Percentiles rank a stretch among this genome's conserved stretches.
Evolutionary conservation across 2,797 vertebrate species (phyloP).

Genomic region (Meriones psammophilus): DNA sequence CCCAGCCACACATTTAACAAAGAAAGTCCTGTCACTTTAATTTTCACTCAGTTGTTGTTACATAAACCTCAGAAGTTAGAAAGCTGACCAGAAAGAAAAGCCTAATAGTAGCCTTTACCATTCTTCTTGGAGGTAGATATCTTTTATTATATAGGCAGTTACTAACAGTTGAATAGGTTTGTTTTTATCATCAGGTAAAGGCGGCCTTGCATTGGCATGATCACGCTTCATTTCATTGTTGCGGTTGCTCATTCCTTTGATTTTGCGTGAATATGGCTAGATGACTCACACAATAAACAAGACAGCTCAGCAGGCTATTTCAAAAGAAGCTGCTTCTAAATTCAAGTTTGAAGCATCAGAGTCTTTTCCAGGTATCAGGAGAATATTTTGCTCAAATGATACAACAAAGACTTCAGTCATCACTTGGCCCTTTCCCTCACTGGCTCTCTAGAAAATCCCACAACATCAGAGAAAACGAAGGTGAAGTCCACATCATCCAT

Average conservation of each 20-base stretch:
- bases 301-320: conserved; percentile 23
- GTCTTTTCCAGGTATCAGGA: conserved; percentile 16
- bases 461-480: conserved; percentile 39
- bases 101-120: conserved; percentile 9
- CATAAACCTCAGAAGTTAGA: conserved; percentile 42
- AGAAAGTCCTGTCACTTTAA: conserved; percentile 17
- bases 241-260: neutral
- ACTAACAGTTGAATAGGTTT: neutral
- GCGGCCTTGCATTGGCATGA: neutral
- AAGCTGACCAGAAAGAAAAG: neutral
- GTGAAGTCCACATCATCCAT: neutral
- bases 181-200: conserved; percentile 54
- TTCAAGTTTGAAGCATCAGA: conserved; percentile 35
- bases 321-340: conserved; percentile 14
- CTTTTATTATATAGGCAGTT: conserved; percentile 37
- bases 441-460: conserved; percentile 43
- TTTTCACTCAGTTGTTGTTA: neutral
- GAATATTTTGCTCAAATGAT: conserved; percentile 62
- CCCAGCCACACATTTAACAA: neutral
- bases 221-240: neutral
- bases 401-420: neutral
- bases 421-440: neutral
- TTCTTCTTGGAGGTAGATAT: conserved; percentile 33
- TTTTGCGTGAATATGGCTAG: conserved; percentile 43
- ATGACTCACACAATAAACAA: conserved; percentile 42